Evolutionary conservation across 2,113 vertebrate genomes (phyloP).

Genomic region (Taxidea taxus): DNA sequence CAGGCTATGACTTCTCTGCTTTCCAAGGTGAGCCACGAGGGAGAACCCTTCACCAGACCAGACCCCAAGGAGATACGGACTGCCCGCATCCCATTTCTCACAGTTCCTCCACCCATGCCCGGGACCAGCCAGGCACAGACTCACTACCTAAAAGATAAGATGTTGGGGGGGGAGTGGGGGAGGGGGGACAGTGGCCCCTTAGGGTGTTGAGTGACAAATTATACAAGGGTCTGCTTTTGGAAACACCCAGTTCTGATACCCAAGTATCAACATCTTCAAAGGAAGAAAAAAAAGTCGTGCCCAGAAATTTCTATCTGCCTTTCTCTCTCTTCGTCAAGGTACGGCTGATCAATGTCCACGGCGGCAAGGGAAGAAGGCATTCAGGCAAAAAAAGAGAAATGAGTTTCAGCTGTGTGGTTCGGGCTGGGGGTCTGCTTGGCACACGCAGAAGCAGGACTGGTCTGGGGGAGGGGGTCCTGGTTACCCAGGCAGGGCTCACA

Average conservation of each 20-base stretch:
- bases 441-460: constrained; percentile 7
- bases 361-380: constrained; percentile 61
- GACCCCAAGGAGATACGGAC: not conserved
- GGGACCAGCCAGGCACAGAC: not conserved
- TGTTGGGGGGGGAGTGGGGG: not conserved
- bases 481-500: not conserved
- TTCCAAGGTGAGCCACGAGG: not conserved
- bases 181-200: not conserved
- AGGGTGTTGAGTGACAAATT: not conserved
- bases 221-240: not conserved
- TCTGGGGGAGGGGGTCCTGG: not conserved
- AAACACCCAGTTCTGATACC: not conserved
- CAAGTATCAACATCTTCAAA: constrained; percentile 63
- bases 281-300: not conserved
- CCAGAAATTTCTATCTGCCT: constrained; percentile 76
- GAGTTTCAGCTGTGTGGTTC: not conserved
- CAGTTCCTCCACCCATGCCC: not conserved
- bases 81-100: not conserved
- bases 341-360: constrained; percentile 77
- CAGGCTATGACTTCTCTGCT: not conserved
- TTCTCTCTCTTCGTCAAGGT: constrained; percentile 63
- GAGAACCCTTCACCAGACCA: not conserved
- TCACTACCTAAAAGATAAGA: not conserved
- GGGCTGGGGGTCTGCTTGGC: not conserved
- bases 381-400: constrained; percentile 59